phyloP scores from a whole-genome alignment of 2,888 invertebrate genomes.

The Eulithis testata region DNA sequence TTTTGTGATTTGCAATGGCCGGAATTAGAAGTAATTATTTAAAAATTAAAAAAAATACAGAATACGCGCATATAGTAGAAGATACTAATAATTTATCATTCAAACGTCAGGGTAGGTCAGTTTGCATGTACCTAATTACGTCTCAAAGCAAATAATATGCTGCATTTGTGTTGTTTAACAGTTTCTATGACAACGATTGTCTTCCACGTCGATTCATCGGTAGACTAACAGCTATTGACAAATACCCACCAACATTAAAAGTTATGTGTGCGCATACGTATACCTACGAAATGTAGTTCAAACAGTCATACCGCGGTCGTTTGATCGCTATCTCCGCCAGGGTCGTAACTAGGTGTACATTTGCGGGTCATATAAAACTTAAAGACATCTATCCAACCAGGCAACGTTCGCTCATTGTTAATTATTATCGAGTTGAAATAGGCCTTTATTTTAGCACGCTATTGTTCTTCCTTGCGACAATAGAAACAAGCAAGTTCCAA shows the following conservation, averaged over 20 bases:
- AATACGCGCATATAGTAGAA: neutral
- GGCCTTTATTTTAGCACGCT: too few species aligned
- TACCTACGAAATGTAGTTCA: constrained; percentile 57
- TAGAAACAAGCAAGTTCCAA: too few species aligned
- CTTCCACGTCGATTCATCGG: constrained; percentile 71
- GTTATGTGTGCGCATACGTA: constrained; percentile 47
- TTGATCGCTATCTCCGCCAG: constrained; percentile 52
- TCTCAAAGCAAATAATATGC: constrained; percentile 40
- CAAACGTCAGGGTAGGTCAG: neutral
- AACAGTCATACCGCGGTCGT: constrained; percentile 61
- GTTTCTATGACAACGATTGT: constrained; percentile 74
- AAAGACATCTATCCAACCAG: too few species aligned
- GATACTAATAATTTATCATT: neutral
- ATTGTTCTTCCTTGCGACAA: too few species aligned
- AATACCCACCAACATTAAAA: constrained; percentile 61
- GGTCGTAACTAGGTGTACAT: constrained; percentile 15
- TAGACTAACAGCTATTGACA: constrained; percentile 77
- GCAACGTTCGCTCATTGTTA: too few species aligned
- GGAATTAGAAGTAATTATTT: too few species aligned
- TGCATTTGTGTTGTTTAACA: constrained; percentile 69
- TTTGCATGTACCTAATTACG: constrained; percentile 24
- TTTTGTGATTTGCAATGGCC: too few species aligned
- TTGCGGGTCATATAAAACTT: too few species aligned
- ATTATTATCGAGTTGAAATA: too few species aligned
- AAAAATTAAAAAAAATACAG: neutral